Percentiles rank a stretch among this genome's conserved stretches.
phyloP scores from a whole-genome alignment of 2,888 invertebrate species.

The Alloscopus bannaensis region DNA sequence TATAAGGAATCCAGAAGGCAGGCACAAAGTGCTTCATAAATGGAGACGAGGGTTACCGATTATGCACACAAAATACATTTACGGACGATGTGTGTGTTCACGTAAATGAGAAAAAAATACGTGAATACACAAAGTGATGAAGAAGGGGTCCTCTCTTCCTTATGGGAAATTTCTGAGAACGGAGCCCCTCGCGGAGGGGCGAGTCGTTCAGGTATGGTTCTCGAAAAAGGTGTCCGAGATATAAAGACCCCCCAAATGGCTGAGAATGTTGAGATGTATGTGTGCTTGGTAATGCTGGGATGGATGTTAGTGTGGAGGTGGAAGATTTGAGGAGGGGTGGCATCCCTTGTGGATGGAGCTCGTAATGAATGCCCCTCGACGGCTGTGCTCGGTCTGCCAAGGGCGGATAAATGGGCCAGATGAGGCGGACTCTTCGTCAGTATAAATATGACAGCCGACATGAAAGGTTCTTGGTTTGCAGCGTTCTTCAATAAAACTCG shows the following conservation, averaged over 20 bases:
- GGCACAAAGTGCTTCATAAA: no score
- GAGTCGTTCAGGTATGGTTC: slow-evolving; percentile 20
- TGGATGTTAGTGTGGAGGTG: background rate
- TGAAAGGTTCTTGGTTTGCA: slow-evolving; percentile 60
- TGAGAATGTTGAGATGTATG: background rate
- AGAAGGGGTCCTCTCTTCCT: slow-evolving; percentile 29
- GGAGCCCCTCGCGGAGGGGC: slow-evolving; percentile 30
- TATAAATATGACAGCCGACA: slow-evolving; percentile 71
- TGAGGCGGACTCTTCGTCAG: slow-evolving; percentile 63
- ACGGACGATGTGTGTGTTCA: no score
- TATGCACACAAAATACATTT: no score
- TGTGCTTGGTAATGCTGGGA: no score
- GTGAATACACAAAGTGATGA: no score
- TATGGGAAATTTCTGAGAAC: slow-evolving; percentile 11
- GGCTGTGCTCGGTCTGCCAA: slow-evolving; percentile 41
- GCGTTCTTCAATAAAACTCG: slow-evolving; percentile 41
- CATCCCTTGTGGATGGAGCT: background rate
- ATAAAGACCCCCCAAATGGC: background rate
- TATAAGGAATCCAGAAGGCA: no score
- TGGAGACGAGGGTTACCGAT: no score
- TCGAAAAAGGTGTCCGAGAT: background rate
- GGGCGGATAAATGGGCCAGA: slow-evolving; percentile 61
- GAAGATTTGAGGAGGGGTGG: background rate
- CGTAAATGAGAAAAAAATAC: no score
- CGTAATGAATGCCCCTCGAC: slow-evolving; percentile 18